phyloP scores from a whole-genome alignment of 2,797 vertebrate species.

The Nannoperca obscura region DNA sequence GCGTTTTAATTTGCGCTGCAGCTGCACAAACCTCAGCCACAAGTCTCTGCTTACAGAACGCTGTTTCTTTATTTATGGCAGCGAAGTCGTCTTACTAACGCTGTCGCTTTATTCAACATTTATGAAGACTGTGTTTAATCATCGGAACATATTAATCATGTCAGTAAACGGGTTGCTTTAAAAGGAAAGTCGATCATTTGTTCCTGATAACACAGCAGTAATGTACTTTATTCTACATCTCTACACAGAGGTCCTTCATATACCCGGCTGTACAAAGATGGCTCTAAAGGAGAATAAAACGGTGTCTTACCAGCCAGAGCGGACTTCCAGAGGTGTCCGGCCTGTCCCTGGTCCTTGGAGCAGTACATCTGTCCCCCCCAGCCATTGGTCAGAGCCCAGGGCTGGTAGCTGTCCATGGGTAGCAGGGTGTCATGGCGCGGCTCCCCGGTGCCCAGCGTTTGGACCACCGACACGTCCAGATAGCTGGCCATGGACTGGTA shows the following conservation, averaged over 20 bases:
- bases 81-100: too few species aligned
- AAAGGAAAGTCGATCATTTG: background rate
- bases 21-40: conserved; percentile 20
- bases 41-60: background rate
- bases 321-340: conserved; percentile 92
- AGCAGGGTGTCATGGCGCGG: conserved; percentile 90
- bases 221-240: background rate
- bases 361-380: conserved; percentile 95
- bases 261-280: background rate
- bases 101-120: background rate
- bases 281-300: background rate
- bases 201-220: background rate
- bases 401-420: conserved; percentile 93
- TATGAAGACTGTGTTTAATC: background rate
- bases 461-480: conserved; percentile 94
- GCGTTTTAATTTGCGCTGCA: conserved; percentile 22
- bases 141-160: background rate
- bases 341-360: conserved; percentile 91
- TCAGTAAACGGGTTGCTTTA: background rate
- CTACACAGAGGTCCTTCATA: background rate
- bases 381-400: conserved; percentile 91
- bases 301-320: conserved; percentile 89
- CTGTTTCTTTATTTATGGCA: background rate
- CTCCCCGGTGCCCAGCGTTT: conserved; percentile 88
- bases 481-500: conserved; percentile 94